Evolutionary conservation across 2,797 vertebrate genomes (phyloP), one percentile per base, ranked within the genome.

Genomic region (Anguilla pacifica): DNA sequence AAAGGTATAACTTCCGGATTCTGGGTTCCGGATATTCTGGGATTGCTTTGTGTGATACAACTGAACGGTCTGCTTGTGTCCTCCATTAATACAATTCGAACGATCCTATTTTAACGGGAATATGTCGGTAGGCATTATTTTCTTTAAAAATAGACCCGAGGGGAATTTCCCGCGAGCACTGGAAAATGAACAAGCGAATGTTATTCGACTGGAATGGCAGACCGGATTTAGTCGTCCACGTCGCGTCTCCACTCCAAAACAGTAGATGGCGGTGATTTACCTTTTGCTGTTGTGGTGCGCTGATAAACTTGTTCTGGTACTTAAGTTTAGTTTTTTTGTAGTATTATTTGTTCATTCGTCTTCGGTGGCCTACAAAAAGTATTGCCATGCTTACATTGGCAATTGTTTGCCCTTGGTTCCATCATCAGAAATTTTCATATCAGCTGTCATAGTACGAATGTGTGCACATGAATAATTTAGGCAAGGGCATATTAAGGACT

Each of bases 1-100:
- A 88, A 49, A 85, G 70, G 57, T 85, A 85, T 81, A 61, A 61
- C 87, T 88, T 88, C 87, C 87, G 83, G 87, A 79, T 77, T 85
- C 17, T 46, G 31, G 83, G 67, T 51, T 82, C 79, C 79, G 79
- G 46, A 51, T 51, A 46, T 22, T 82, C 25, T 43, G 43, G 79
- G 22, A 22, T 46, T 82, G 79, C 79, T 82, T 82, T 79, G 74
- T 79, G 74, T 79, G 74, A 22, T 17, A 70, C 22, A 0, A 22
- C 19, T 22, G 11, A 64, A 5, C 61, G 3, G 22, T 64, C 25
- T 64, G 22, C 25, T 59, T 81, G 17, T 35, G 17, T 79, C 6
- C 19, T 22, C 15, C 17, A 79, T 46, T 39, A 31, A 17, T 35
- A 70, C n/a, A 70, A 70, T 28, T 28, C 64, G 25, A 70, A 70